Percentiles rank a stretch among this genome's conserved stretches.
Evolutionary conservation across 2,888 invertebrate species (phyloP).

Genomic region (Drosophila ezoana): DNA sequence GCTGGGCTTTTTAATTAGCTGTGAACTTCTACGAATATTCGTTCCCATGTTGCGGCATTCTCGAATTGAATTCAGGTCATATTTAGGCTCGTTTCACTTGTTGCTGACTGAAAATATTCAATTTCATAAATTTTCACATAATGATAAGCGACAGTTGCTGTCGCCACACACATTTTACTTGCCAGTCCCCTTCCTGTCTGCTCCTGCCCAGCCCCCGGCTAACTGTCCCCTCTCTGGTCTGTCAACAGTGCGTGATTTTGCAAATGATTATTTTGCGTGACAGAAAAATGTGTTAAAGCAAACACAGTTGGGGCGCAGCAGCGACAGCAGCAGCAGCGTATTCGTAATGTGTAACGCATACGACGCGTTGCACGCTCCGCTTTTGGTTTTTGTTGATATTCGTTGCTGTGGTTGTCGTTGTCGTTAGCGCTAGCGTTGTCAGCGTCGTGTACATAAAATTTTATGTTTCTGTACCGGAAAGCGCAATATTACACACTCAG

Average conservation of each 20-base stretch:
- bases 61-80: constrained; percentile 6
- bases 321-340: constrained; percentile 21
- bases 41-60: constrained; percentile 34
- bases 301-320: constrained; percentile 36
- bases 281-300: constrained; percentile 77
- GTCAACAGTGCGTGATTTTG: constrained; percentile 73
- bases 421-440: constrained; percentile 62
- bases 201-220: background rate
- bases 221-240: constrained; percentile 25
- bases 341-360: constrained; percentile 75
- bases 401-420: constrained; percentile 27
- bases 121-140: constrained; percentile 60
- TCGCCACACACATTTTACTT: constrained; percentile 40
- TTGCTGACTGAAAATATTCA: constrained; percentile 44
- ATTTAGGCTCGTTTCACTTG: constrained; percentile 42
- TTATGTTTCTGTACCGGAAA: constrained; percentile 78
- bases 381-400: constrained; percentile 20
- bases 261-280: constrained; percentile 80
- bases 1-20: constrained; percentile 7
- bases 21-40: background rate
- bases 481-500: constrained; percentile 64
- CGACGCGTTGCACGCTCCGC: constrained; percentile 71
- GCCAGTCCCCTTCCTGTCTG: constrained; percentile 16
- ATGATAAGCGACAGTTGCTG: constrained; percentile 59
- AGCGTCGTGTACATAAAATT: constrained; percentile 74